phyloP scores from a whole-genome alignment of 2,888 invertebrate species.

The Tupiocoris notatus region DNA sequence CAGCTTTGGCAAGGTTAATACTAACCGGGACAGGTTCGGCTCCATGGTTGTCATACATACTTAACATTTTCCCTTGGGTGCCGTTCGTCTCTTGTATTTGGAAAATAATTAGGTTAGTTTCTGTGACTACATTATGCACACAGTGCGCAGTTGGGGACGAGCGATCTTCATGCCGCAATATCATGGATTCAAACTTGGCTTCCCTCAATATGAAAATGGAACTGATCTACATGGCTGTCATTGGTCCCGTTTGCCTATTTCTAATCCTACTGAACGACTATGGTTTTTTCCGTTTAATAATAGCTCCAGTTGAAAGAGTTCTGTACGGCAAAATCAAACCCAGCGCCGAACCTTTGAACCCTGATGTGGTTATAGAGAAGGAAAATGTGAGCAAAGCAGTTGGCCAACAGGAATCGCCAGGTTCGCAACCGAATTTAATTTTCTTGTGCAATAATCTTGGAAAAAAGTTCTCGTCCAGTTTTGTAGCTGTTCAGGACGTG shows the following conservation, averaged over 20 bases:
- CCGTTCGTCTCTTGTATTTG: not conserved
- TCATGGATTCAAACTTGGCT: not conserved
- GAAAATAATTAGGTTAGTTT: not conserved
- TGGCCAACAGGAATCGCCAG: not conserved
- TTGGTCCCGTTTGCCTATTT: no score
- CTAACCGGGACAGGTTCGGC: no score
- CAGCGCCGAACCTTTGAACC: not conserved
- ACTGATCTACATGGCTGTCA: not conserved
- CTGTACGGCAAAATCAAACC: slow-evolving; percentile 4
- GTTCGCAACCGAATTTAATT: not conserved
- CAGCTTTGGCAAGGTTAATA: no score
- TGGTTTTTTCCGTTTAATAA: not conserved
- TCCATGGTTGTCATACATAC: not conserved
- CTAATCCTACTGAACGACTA: not conserved
- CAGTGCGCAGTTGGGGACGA: no score
- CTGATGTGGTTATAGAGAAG: slow-evolving; percentile 1
- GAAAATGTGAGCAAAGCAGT: not conserved
- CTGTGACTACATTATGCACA: no score
- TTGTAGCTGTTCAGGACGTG: slow-evolving; percentile 64
- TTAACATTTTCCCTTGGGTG: not conserved
- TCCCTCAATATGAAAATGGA: not conserved
- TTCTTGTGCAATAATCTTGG: not conserved
- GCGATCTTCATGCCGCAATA: not conserved
- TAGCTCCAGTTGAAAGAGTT: not conserved
- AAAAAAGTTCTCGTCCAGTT: slow-evolving; percentile 14